These are phyloP conservation scores for Pterostichus niger DNA, from an alignment of 2,888 invertebrate genomes.

Conservation along the genomic window DNA sequence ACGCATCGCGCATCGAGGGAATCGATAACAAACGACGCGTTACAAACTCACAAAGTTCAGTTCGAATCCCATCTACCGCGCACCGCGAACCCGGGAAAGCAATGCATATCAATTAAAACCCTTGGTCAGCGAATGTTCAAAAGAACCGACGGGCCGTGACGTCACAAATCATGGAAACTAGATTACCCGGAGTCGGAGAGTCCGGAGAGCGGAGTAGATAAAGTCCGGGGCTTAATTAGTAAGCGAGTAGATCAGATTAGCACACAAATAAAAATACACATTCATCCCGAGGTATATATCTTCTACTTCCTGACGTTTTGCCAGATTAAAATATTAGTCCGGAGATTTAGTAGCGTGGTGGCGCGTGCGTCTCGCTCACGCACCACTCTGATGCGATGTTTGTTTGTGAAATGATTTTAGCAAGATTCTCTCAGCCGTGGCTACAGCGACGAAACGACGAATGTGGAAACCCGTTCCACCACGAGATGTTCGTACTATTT, in stretches of 20 bases:
- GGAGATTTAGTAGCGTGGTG: conserved; percentile 47
- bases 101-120: conserved; percentile 64
- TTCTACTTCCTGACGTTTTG: conserved; percentile 55
- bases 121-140: conserved; percentile 46
- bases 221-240: conserved; percentile 64
- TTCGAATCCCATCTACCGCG: background rate
- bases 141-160: conserved; percentile 27
- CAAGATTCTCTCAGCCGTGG: too few relatives aligned
- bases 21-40: conserved; percentile 46
- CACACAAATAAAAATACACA: conserved; percentile 62
- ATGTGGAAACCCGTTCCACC: too few relatives aligned
- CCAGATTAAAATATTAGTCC: conserved; percentile 61
- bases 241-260: conserved; percentile 64
- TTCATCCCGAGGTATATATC: conserved; percentile 60
- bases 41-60: conserved; percentile 29
- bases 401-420: conserved; percentile 11
- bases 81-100: conserved; percentile 26
- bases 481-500: too few relatives aligned
- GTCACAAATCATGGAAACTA: conserved; percentile 66
- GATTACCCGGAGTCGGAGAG: conserved; percentile 25
- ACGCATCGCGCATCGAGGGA: background rate
- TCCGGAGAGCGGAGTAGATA: conserved; percentile 23
- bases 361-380: conserved; percentile 1
- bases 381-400: background rate
- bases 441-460: too few relatives aligned